phyloP scores from a whole-genome alignment of 2,797 vertebrate species.

The Chrysolophus pictus region DNA sequence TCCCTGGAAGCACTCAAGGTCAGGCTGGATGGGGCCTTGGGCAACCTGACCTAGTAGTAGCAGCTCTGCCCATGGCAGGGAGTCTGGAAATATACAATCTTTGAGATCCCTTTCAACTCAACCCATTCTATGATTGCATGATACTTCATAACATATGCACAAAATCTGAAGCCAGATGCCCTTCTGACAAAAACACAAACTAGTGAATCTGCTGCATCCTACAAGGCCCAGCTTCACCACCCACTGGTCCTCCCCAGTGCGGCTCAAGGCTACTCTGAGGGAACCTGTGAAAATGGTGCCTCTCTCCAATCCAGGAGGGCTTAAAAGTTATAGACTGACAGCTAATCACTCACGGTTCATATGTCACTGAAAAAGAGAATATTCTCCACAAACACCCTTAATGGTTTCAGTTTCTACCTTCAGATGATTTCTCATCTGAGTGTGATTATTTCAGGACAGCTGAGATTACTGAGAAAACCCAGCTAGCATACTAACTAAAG shows the following conservation, averaged over 20 bases:
- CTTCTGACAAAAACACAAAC: background rate
- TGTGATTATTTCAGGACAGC: background rate
- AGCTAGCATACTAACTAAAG: background rate
- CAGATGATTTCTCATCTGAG: background rate
- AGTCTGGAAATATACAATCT: background rate
- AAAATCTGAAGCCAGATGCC: background rate
- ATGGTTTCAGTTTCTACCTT: background rate
- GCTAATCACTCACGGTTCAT: background rate
- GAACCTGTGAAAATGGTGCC: background rate
- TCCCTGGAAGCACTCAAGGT: background rate
- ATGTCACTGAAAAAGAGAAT: rapidly evolving
- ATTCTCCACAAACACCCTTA: background rate
- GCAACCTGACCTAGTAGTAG: background rate
- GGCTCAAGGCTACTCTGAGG: background rate
- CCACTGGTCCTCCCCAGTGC: background rate
- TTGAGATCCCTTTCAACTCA: background rate
- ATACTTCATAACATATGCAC: background rate
- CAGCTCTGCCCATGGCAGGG: background rate
- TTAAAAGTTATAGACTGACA: background rate
- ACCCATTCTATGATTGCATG: background rate
- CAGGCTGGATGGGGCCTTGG: background rate
- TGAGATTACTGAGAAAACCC: constrained; percentile 7
- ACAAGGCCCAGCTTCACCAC: background rate
- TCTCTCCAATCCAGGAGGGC: background rate
- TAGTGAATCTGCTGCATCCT: rapidly evolving